Conservation (phyloP, 2,113 vertebrate species). For the Mesocricetus auratus region DNA sequence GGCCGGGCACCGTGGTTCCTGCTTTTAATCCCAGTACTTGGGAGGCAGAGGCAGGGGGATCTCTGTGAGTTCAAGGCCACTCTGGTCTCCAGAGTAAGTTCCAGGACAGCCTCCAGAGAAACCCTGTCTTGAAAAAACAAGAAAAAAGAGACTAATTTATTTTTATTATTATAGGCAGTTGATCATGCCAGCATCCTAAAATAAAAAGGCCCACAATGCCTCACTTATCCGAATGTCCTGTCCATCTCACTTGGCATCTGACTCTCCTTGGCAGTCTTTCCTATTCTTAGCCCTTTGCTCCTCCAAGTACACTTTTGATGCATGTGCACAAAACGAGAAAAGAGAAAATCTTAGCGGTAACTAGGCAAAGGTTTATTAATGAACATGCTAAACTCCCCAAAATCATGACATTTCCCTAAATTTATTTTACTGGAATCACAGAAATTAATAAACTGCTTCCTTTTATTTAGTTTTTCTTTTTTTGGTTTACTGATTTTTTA, state of each 20-base stretch:
- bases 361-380: background rate
- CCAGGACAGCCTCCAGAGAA: too few relatives aligned
- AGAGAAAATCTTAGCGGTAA: background rate
- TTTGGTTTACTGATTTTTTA: background rate
- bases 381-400: background rate
- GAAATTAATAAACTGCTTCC: background rate
- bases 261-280: background rate
- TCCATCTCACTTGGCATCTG: background rate
- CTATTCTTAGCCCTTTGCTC: background rate
- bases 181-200: background rate
- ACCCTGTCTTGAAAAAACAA: too few relatives aligned
- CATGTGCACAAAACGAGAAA: background rate
- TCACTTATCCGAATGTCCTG: background rate
- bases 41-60: too few relatives aligned
- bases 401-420: background rate
- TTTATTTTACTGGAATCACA: conserved; percentile 17
- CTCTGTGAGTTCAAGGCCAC: too few relatives aligned
- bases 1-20: too few relatives aligned
- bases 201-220: background rate
- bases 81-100: too few relatives aligned
- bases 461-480: background rate
- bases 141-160: background rate
- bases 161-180: background rate
- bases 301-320: background rate
- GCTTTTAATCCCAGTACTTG: too few relatives aligned